Evolutionary conservation across 2,113 vertebrate species (phyloP), one percentile per base, ranked within the genome.

Genomic region (Spea bombifrons): DNA sequence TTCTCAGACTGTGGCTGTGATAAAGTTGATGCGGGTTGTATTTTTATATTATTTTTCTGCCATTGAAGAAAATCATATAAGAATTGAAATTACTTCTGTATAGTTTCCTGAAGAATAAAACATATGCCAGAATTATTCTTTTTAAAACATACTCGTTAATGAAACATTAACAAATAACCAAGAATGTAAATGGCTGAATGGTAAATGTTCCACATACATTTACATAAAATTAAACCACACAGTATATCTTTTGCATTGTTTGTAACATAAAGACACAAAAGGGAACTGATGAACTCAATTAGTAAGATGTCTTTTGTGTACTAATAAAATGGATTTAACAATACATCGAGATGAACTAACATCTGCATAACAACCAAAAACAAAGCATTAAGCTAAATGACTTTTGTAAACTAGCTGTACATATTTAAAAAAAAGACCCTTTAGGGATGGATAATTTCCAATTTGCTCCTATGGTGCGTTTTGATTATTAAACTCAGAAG

Each of bases 361-460:
- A 75, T 30, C 74, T 67, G 74, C 50, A 66, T 75, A 75, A 55
- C 49, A 53, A 67, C 64, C 49, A 45, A 67, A 30, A 66, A 55
- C 30, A 46, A 7, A 44, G 50, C 64, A 75, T 66, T 67, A 75
- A 75, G 64, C 44, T 44, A 75, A 75, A 66, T 75, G 61, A 75
- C 49, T 75, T 75, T 44, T 13, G 64, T 16, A 75, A 75, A 75
- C 74, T 75, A 75, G 63, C 50, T 75, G 64, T 46, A 75, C 17
- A 55, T 75, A 75, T 75, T 67, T 75, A 67, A 45, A 61, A 63
- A 13, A 75, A 75, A 75, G 30, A 75, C 74, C 48, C 74, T 67
- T 66, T 75, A 67, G 74, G 74, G 74, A 75, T 53, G 57, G 74
- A 67, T 55, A 9, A 45, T 67, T 75, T 53, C 64, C 74, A 66